Evolutionary conservation across 2,113 vertebrate genomes (phyloP), one percentile per base, ranked within the genome.

Genomic region (Promerops cafer): DNA sequence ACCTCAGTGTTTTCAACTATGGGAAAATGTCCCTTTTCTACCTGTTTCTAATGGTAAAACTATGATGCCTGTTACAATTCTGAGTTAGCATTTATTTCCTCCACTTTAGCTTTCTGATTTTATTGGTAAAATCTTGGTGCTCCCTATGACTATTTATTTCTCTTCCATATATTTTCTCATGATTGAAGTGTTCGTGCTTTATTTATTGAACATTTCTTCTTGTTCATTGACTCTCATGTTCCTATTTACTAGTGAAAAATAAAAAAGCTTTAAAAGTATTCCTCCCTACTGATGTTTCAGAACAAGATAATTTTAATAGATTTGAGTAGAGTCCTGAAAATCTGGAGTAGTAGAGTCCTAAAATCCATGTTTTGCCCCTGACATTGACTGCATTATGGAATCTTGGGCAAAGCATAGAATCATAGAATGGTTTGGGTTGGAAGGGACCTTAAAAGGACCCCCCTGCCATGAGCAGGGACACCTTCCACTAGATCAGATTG

Each of bases 81-180:
- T 3, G 3, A 71, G 35, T 35, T 74, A 77, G 9, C 5, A 16
- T 56, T 90, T 63, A 37, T 85, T 75, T 72, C 7, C 22, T 79
- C 12, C 21, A 13, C 8, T 91, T 65, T 16, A 83, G 21, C 50
- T 83, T 91, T 72, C 18, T 28, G 42, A 2, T 22, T 64, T 85
- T 76, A 79, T 28, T 83, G 15, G 27, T 52, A 56, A 56, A 72
- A 40, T 23, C 3, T 33, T 17, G 7, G 5, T n/a, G 18, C 23
- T 45, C 5, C 10, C 28, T n/a, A 28, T 70, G 28, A 20, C 18
- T 39, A 5, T 53, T 53, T 53, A 44, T 56, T 50, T 64, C 9
- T 59, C 17, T 80, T 47, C 16, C 0, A 0, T 6, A 0, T 52
- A 6, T 81, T 70, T 75, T 90, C 54, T 75, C 10, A 3, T 45